These are phyloP conservation scores for Drosophila obscura DNA, from an alignment of 1,140 invertebrate species.

Conservation along the genomic window DNA sequence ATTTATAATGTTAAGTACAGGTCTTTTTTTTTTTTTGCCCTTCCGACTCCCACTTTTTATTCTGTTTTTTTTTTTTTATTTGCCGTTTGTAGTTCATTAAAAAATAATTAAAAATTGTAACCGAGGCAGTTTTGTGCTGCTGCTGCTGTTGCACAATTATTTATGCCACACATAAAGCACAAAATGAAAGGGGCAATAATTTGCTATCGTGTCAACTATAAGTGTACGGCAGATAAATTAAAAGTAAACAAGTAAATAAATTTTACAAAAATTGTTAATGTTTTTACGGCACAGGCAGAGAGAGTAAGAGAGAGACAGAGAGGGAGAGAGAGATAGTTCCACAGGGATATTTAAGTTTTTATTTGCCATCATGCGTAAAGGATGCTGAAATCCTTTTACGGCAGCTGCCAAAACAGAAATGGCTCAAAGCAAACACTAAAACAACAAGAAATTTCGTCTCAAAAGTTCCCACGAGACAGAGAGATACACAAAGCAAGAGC, in stretches of 20 bases:
- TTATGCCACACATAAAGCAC: constrained; percentile 72
- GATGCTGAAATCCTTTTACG: constrained; percentile 44
- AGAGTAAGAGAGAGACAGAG: too few species aligned
- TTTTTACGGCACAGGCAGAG: background rate
- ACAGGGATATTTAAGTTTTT: constrained; percentile 21
- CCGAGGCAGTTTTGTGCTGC: constrained; percentile 68
- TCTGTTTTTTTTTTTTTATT: constrained; percentile 26
- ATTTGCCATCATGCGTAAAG: constrained; percentile 11
- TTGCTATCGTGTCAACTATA: constrained; percentile 74
- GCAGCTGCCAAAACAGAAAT: background rate
- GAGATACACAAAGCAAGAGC: too few species aligned
- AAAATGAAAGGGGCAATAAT: constrained; percentile 78
- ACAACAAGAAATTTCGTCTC: constrained; percentile 10
- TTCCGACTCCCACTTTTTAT: constrained; percentile 11
- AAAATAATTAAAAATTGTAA: constrained; percentile 81
- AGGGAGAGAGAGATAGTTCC: background rate
- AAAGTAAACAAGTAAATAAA: constrained; percentile 73
- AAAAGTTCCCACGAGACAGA: too few species aligned
- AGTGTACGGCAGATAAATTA: constrained; percentile 77
- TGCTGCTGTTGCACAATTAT: constrained; percentile 75
- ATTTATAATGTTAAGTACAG: constrained; percentile 51
- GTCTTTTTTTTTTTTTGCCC: constrained; percentile 27
- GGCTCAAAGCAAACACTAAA: constrained; percentile 21
- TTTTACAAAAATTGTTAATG: constrained; percentile 54
- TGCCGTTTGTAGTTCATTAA: constrained; percentile 70